Conservation (phyloP, 2,797 vertebrate species). For the Phrynocephalus vlangalii region DNA sequence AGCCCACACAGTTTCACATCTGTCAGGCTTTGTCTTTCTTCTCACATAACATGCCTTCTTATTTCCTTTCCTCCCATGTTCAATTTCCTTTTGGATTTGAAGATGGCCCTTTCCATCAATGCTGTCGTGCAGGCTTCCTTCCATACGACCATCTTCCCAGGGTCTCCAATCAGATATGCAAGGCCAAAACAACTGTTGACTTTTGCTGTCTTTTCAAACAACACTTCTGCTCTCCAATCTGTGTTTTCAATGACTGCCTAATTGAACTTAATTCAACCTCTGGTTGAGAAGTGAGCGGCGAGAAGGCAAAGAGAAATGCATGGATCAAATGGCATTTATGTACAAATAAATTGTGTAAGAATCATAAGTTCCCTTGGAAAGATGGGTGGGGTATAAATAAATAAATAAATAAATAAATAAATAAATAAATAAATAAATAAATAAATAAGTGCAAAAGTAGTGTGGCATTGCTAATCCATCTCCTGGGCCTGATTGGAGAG, state of each 20-base stretch:
- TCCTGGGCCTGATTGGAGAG: no score
- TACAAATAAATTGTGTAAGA: no score
- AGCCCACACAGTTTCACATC: neutral
- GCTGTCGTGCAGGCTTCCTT: neutral
- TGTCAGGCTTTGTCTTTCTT: neutral
- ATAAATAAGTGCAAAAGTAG: no score
- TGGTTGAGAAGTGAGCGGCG: neutral
- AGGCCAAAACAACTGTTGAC: neutral
- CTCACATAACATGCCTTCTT: neutral
- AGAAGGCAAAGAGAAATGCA: neutral
- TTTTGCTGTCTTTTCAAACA: neutral
- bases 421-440: no score
- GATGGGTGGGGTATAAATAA: no score
- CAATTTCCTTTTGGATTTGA: neutral
- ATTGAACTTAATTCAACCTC: neutral
- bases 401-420: no score
- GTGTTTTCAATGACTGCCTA: neutral
- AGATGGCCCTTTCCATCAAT: neutral
- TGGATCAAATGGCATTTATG: neutral
- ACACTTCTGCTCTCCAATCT: neutral
- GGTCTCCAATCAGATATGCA: neutral
- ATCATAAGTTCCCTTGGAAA: no score
- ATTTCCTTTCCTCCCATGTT: neutral
- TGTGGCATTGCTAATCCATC: no score
- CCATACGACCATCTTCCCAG: neutral